phyloP scores from a whole-genome alignment of 2,797 vertebrate species.

The Astyanax mexicanus region DNA sequence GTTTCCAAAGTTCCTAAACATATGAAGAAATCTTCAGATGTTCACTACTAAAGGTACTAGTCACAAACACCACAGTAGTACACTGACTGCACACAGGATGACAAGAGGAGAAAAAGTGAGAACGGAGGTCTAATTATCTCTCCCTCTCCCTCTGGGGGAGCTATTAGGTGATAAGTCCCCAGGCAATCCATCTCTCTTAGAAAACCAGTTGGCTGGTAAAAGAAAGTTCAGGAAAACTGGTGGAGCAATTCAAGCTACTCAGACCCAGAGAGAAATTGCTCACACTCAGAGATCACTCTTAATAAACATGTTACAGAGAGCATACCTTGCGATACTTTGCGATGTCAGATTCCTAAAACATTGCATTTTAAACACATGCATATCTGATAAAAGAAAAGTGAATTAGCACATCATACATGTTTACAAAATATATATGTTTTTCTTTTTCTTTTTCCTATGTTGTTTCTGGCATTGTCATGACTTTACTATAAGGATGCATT shows the following conservation, averaged over 20 bases:
- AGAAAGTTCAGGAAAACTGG: conserved; percentile 17
- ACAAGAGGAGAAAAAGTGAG: conserved; percentile 14
- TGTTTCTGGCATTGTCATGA: too few relatives aligned
- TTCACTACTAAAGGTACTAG: background rate
- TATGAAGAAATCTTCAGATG: too few relatives aligned
- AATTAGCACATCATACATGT: too few relatives aligned
- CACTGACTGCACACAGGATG: conserved; percentile 20
- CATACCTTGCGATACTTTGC: too few relatives aligned
- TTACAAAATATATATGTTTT: too few relatives aligned
- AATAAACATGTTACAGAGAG: background rate
- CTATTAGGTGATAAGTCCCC: conserved; percentile 69
- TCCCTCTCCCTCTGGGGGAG: conserved; percentile 52
- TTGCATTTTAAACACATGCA: too few relatives aligned
- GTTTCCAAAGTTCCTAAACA: background rate
- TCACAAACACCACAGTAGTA: background rate
- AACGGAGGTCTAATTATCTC: conserved; percentile 21
- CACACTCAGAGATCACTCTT: background rate
- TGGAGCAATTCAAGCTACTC: conserved; percentile 2
- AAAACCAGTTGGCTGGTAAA: conserved; percentile 18
- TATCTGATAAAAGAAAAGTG: too few relatives aligned
- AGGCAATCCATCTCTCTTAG: conserved; percentile 67
- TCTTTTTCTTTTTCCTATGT: too few relatives aligned
- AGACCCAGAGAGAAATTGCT: background rate
- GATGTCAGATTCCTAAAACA: too few relatives aligned
- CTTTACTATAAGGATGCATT: too few relatives aligned